A percentile compares a stretch with the other conserved stretches of the same genome.
phyloP scores from a whole-genome alignment of 2,888 invertebrate species.

The Gari tellinella region DNA sequence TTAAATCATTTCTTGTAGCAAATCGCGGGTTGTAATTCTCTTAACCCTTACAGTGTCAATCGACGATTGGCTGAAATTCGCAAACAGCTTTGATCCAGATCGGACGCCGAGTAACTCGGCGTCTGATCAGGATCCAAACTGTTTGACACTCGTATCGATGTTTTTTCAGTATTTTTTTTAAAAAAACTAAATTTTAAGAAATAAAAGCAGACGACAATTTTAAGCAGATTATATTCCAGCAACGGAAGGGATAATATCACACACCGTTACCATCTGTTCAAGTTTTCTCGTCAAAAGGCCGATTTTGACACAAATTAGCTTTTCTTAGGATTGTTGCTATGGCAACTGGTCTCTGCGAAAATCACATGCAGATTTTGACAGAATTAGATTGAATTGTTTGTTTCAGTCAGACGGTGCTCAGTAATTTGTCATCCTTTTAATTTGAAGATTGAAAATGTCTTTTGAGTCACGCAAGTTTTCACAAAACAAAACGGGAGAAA shows the following conservation, averaged over 20 bases:
- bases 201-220: no score
- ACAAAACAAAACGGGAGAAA: not conserved
- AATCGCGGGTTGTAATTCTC: no score
- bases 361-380: constrained; percentile 15
- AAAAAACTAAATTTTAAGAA: no score
- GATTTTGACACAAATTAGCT: constrained; percentile 39
- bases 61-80: no score
- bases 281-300: constrained; percentile 16
- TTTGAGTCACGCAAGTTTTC: constrained; percentile 8
- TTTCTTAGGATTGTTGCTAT: constrained; percentile 16
- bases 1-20: no score
- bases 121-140: no score
- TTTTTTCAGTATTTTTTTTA: no score
- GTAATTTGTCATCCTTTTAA: constrained; percentile 34
- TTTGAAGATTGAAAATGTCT: constrained; percentile 36
- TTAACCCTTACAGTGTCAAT: no score
- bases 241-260: not conserved
- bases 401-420: constrained; percentile 6
- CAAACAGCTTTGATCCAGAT: no score
- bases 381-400: constrained; percentile 23
- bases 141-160: no score
- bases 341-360: constrained; percentile 20
- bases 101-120: no score
- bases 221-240: no score
- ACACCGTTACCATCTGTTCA: constrained; percentile 31